Conservation (phyloP, 2,797 vertebrate species). For the Pseudopleuronectes americanus region DNA sequence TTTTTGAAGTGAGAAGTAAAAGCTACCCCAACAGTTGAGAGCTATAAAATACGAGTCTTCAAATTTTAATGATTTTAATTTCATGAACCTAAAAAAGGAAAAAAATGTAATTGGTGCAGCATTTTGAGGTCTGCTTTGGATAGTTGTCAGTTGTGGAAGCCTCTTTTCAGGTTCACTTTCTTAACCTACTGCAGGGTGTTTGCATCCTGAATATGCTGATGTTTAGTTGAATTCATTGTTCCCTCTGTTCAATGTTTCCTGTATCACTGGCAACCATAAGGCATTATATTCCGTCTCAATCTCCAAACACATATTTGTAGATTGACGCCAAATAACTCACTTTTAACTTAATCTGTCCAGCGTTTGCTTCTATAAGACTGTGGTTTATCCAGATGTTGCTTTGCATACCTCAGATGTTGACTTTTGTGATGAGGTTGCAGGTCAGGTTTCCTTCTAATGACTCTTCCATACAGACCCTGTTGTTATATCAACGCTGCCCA, state of each 20-base stretch:
- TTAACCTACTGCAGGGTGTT: background rate
- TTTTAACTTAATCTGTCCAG: background rate
- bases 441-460: background rate
- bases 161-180: background rate
- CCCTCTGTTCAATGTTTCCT: background rate
- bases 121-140: background rate
- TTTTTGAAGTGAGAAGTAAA: background rate
- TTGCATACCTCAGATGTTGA: background rate
- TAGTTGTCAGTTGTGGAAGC: background rate
- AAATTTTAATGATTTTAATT: background rate
- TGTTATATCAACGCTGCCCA: background rate
- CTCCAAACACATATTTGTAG: background rate
- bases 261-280: background rate
- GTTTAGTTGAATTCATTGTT: background rate
- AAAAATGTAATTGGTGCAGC: no score
- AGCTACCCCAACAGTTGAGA: background rate
- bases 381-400: background rate
- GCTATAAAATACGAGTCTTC: background rate
- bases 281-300: background rate
- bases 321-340: background rate
- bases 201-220: background rate
- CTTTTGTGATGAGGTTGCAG: conserved; percentile 1
- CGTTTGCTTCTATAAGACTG: background rate
- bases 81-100: background rate
- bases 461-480: background rate